These are phyloP conservation scores for Drosophila nebulosa DNA, from an alignment of 1,140 invertebrate genomes.

Conservation along the genomic window DNA sequence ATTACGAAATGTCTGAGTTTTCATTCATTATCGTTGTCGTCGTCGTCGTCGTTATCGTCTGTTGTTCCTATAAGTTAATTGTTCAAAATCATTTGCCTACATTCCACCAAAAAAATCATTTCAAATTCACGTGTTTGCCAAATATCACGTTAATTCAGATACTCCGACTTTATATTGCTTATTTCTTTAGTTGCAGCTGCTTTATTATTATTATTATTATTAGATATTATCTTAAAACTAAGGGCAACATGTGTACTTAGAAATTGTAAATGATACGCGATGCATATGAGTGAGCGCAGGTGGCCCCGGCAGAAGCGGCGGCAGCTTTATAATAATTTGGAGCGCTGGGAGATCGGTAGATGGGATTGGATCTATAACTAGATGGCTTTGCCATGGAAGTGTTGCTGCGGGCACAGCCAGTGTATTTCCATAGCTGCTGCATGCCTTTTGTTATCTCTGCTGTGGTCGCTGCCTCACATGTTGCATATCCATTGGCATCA, in stretches of 20 bases:
- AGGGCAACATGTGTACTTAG: not conserved
- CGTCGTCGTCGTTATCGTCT: too few species aligned
- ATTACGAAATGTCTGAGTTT: not conserved
- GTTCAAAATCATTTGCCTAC: too few species aligned
- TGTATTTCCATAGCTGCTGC: not conserved
- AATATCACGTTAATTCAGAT: not conserved
- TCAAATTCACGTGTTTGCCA: not conserved
- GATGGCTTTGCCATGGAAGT: not conserved
- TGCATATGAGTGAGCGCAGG: not conserved
- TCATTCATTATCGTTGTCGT: not conserved
- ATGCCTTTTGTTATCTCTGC: conserved; percentile 8
- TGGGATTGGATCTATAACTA: not conserved
- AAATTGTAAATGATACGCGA: not conserved
- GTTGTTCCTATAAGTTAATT: too few species aligned
- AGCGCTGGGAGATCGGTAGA: not conserved
- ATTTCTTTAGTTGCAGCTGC: not conserved
- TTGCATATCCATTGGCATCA: not conserved
- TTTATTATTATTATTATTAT: too few species aligned
- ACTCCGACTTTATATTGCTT: not conserved
- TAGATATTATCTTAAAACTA: not conserved
- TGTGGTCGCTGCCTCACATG: not conserved
- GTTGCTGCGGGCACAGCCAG: conserved; percentile 6
- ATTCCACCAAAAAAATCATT: too few species aligned
- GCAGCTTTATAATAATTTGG: not conserved
- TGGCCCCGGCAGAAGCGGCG: not conserved